These are phyloP conservation scores for Argya squamiceps DNA, from an alignment of 2,797 vertebrate genomes.

Conservation along the genomic window DNA sequence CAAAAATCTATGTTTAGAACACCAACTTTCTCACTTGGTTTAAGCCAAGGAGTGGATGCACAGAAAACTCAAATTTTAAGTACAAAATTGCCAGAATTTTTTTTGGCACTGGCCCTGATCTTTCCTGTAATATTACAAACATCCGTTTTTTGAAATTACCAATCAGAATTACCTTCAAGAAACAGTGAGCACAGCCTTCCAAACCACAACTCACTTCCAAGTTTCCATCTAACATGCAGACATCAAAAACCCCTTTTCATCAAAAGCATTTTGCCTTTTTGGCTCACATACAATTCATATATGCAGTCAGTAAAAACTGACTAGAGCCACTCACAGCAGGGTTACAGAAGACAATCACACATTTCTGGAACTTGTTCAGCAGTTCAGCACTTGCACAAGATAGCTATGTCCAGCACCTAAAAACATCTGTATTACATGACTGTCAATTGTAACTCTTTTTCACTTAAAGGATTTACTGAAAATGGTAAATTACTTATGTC, in stretches of 20 bases:
- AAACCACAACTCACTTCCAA: neutral
- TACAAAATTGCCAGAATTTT: neutral
- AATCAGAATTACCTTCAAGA: neutral
- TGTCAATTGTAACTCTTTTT: neutral
- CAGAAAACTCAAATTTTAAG: neutral
- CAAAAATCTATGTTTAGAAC: neutral
- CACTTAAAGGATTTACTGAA: neutral
- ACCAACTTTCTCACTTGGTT: neutral
- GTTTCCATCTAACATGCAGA: neutral
- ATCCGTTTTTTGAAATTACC: neutral
- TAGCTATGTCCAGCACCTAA: rapidly evolving
- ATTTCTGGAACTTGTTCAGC: neutral
- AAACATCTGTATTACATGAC: neutral
- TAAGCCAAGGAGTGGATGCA: neutral
- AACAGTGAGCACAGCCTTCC: neutral
- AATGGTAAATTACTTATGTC: neutral
- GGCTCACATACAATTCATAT: neutral
- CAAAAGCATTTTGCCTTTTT: neutral
- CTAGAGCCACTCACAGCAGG: neutral
- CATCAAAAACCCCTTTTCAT: neutral
- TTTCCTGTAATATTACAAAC: neutral
- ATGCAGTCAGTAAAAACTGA: neutral
- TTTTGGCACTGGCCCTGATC: neutral
- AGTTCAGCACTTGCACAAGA: neutral
- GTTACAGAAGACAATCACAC: neutral